Base-by-base conservation (phyloP, 2,888 invertebrate species). In the Trisateles emortualis region DNA sequence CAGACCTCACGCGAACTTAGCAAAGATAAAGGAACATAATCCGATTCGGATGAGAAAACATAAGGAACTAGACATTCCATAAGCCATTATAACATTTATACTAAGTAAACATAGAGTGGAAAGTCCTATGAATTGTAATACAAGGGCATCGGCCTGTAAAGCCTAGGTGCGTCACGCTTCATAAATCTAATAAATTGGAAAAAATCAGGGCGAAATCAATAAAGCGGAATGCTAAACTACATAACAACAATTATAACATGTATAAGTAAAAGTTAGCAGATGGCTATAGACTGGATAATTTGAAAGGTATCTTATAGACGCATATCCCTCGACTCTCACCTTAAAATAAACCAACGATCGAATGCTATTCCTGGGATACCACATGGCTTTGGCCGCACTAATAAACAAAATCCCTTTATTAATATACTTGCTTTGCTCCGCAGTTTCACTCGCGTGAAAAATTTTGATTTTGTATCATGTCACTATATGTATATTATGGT, bases 141-240 rank as follows among this genome's bases (percentile, higher is more conserved):
- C 11, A 35, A 35, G 16, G 84, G 83, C 83, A 82, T 81, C 82
- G 83, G 77, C 76, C 84, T 84, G 81, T 74, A 72, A 77, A 80
- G 69, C 69, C 61, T 59, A 70, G 54, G 68, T 63, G 61, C 68
- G 59, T 63, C 64, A 53, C 52, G 68, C 56, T 68, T 59, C 58
- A 52, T 30, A 39, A 32, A 43, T 26, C 41, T 30, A 38, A 39
- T 54, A 49, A 48, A 58, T 53, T 54, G 49, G 59, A 61, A 69
- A 69, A 75, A 76, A 72, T 70, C 64, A 55, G 63, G 64, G 71
- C 72, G 26, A 49, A 59, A 56, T 54, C 51, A 35, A 9, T 49
- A 16, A 29, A 46, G 46, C 52, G 29, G 17, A 32, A 9, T 14
- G 38, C 10, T 1, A 10, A 36, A 10, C 16, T 14, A 8, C 1